Conservation (phyloP, 2,113 vertebrate species). For the Tragelaphus scriptus region DNA sequence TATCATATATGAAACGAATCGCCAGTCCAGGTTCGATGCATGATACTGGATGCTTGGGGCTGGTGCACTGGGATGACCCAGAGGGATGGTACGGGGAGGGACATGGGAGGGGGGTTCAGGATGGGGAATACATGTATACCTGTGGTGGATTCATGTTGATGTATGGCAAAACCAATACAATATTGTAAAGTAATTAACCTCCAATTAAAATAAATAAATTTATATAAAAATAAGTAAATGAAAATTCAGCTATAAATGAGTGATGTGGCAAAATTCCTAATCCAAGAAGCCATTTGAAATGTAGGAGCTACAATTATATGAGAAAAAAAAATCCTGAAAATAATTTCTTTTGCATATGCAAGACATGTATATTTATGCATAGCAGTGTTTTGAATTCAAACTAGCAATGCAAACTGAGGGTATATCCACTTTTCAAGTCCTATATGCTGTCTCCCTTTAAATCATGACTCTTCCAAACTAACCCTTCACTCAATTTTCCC, state of each 20-base stretch:
- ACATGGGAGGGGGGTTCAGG: too few relatives aligned
- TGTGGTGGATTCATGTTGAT: too few relatives aligned
- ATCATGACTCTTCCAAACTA: neutral
- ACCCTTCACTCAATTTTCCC: neutral
- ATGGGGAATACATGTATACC: too few relatives aligned
- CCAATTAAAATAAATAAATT: too few relatives aligned
- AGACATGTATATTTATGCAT: neutral
- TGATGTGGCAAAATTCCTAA: neutral
- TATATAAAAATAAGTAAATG: too few relatives aligned
- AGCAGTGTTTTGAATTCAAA: neutral
- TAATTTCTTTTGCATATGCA: neutral
- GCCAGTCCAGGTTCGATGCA: too few relatives aligned
- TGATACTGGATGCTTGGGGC: too few relatives aligned
- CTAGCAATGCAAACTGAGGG: neutral
- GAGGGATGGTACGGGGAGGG: too few relatives aligned
- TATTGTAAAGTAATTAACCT: too few relatives aligned
- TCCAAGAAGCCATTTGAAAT: conserved; percentile 6
- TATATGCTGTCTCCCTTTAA: neutral
- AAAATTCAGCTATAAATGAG: neutral
- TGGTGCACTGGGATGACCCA: too few relatives aligned
- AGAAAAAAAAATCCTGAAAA: neutral
- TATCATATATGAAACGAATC: too few relatives aligned
- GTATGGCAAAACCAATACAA: too few relatives aligned
- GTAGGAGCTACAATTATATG: neutral
- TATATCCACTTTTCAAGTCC: neutral